Percentiles rank a stretch among this genome's conserved stretches.
phyloP scores from a whole-genome alignment of 2,797 vertebrate genomes.

The Onychomys arenicola region DNA sequence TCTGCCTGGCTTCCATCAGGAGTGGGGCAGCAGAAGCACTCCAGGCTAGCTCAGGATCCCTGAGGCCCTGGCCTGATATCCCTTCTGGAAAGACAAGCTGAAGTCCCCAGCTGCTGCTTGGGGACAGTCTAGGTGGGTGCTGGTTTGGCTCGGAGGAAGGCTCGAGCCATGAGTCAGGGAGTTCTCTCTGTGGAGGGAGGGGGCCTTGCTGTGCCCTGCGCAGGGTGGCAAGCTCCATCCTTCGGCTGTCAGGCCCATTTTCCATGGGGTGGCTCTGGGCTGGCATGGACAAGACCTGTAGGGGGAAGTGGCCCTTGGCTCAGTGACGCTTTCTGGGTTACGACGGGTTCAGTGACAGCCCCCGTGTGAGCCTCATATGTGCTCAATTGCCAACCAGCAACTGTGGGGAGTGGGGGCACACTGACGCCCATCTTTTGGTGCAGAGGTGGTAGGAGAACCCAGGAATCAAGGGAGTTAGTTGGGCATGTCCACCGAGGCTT shows the following conservation, averaged over 20 bases:
- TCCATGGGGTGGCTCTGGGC: background rate
- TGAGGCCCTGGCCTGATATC: background rate
- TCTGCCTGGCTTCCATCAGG: slow-evolving; percentile 26
- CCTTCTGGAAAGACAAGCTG: background rate
- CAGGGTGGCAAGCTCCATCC: background rate
- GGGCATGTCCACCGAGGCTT: background rate
- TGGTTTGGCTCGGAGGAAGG: background rate
- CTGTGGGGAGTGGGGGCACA: background rate
- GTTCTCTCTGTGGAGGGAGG: background rate
- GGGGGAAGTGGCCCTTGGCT: background rate
- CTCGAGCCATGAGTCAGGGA: background rate
- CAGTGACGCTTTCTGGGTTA: too few relatives aligned
- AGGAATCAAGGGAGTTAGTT: too few relatives aligned
- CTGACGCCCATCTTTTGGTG: background rate
- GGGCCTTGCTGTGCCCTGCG: background rate
- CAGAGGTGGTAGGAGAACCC: background rate
- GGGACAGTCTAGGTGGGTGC: background rate
- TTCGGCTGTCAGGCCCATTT: background rate
- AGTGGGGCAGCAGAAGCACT: background rate
- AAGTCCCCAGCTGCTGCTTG: background rate
- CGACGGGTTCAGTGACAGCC: background rate
- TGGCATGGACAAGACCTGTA: background rate
- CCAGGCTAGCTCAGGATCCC: background rate
- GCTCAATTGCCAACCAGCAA: background rate
- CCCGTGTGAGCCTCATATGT: fast-evolving